Evolutionary conservation across 2,888 invertebrate genomes (phyloP), one percentile per base, ranked within the genome.

Genomic region (Phasia obesa): DNA sequence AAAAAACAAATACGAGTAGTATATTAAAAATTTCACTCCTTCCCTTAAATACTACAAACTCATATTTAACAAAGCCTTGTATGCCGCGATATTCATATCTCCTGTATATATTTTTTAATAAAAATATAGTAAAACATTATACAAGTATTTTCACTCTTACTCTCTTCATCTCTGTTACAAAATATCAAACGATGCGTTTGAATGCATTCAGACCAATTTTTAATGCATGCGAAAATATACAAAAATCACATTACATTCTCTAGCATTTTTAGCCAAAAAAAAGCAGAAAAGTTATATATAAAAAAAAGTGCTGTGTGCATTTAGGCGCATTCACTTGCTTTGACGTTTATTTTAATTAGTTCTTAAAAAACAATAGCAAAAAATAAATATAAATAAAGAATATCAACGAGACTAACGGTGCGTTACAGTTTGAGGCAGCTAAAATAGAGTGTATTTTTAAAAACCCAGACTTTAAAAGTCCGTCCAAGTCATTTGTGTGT

Each of bases 291-390:
- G 71, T 42, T 76, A 78, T 74, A 38, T 11, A 4, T 11, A 38
- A 9, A 81, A 82, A 84, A 75, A 74, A 55, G 76, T 71, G 81
- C 84, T 81, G 81, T 84, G 79, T 84, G 85, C 84, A 85, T 85
- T 85, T 85, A 84, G 84, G 85, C 84, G 84, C 84, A 77, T 80
- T 77, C 82, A 71, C 84, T 79, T 81, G 85, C 84, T 85, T 85
- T 86, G 85, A 86, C 86, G 86, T 86, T 86, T 86, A 85, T 86
- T 86, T 86, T 86, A 86, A 86, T 86, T 86, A 86, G 86, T 86
- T 86, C 85, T 86, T 85, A 73, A 85, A 83, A 76, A 83, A 84
- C 44, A 70, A 31, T 51, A 59, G 35, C 60, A 75, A 53, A 70
- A 57, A 38, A 59, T 51, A 31, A 59, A 73, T 44, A 70, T 59